Evolutionary conservation across 2,797 vertebrate genomes (phyloP).

Genomic region (Notamacropus eugenii): DNA sequence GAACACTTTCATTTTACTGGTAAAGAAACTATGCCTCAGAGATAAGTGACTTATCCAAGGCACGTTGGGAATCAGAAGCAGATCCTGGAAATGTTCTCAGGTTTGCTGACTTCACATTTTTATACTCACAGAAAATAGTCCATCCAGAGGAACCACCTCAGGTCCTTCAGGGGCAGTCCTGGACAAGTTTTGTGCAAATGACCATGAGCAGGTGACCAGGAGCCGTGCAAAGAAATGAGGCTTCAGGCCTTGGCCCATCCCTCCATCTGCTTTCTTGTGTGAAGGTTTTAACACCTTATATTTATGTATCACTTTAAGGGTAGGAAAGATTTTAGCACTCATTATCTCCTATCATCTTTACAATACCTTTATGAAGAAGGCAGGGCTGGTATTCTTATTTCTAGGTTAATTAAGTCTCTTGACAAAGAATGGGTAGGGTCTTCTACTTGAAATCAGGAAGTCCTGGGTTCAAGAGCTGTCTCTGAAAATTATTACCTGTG

Average conservation of each 20-base stretch:
- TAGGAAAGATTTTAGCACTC: background rate
- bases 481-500: background rate
- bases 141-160: background rate
- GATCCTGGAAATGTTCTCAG: background rate
- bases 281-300: background rate
- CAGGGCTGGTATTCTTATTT: background rate
- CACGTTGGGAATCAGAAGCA: background rate
- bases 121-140: background rate
- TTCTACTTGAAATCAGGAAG: background rate
- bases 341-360: background rate
- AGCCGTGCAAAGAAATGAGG: background rate
- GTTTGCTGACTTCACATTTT: background rate
- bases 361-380: background rate
- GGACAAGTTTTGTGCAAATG: background rate
- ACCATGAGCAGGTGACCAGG: background rate
- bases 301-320: background rate
- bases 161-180: background rate
- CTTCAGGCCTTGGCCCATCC: background rate
- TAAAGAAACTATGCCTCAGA: background rate
- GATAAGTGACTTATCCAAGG: background rate
- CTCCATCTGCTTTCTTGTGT: background rate
- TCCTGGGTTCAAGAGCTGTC: background rate
- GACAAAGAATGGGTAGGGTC: background rate
- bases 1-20: background rate
- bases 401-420: background rate